Base-by-base conservation (phyloP, 1,140 invertebrate genomes). In the Hetaerina americana region DNA sequence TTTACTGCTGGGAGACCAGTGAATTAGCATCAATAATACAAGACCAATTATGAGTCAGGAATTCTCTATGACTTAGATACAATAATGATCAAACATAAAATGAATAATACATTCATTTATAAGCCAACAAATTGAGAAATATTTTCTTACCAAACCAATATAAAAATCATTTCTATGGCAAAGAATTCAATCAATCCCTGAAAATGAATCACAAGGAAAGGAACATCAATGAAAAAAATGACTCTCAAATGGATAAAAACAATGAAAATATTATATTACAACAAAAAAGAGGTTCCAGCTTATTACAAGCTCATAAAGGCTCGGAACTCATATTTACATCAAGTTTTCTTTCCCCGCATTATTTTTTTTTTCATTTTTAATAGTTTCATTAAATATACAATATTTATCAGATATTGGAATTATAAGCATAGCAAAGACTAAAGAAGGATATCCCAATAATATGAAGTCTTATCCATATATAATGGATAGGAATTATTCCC, bases 191-290 rank as follows among this genome's bases (percentile, higher is more conserved):
- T n/a, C n/a, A n/a, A n/a, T n/a, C n/a, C n/a, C n/a, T n/a, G n/a
- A n/a, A n/a, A n/a, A n/a, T n/a, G 40, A 57, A 18, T 57, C 22
- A 10, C 2, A 15, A 40, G 40, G 40, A 57, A 12, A 10, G 40
- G 40, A 57, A 5, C n/a, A n/a, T 57, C 2, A 57, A 57, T 5
- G 40, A 57, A 5, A n/a, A n/a, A 57, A 57, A 57, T 57, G 40
- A 57, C 40, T 57, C 40, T 8, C 31, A 57, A 57, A 10, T 57
- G 40, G 22, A 57, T 57, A 57, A 57, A 57, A 57, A 57, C 40
- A 57, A 57, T 57, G 40, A 57, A 57, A 57, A 57, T 57, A 57
- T 57, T 57, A 57, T 57, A 57, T 57, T 57, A 57, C 40, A 57
- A 57, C 40, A 57, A 57, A 57, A 57, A 57, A 57, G 40, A 57